Evolutionary conservation across 2,888 invertebrate genomes (phyloP).

Genomic region (Chloroclystis v-ata): DNA sequence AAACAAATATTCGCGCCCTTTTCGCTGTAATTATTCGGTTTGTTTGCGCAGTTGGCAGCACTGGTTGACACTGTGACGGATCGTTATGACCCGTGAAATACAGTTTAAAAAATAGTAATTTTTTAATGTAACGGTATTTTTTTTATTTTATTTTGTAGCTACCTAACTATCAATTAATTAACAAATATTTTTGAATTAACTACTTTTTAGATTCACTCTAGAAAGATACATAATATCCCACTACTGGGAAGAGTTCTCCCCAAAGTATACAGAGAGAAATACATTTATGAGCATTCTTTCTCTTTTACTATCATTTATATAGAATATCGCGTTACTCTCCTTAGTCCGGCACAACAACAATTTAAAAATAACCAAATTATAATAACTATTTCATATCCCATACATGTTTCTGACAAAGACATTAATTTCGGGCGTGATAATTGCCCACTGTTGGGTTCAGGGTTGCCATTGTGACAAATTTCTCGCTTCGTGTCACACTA

Average conservation of each 20-base stretch:
- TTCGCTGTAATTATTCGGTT: slow-evolving; percentile 40
- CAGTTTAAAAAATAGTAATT: slow-evolving; percentile 12
- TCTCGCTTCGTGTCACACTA: slow-evolving; percentile 66
- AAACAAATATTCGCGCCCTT: slow-evolving; percentile 67
- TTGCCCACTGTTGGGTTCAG: slow-evolving; percentile 44
- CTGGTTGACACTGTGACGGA: slow-evolving; percentile 56
- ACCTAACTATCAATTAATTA: too few species aligned
- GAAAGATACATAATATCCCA: too few species aligned
- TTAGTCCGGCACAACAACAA: too few species aligned
- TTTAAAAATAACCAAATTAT: too few species aligned
- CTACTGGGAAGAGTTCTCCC: too few species aligned
- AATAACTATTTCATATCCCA: neutral
- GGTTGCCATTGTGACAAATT: slow-evolving; percentile 64
- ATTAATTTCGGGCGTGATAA: slow-evolving; percentile 69
- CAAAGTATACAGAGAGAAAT: too few species aligned
- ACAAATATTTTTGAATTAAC: too few species aligned
- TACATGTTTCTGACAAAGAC: slow-evolving; percentile 59
- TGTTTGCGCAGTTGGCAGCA: slow-evolving; percentile 68
- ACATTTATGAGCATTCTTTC: too few species aligned
- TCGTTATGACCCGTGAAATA: slow-evolving; percentile 37
- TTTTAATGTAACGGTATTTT: neutral
- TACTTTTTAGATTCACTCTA: too few species aligned
- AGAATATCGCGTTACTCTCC: too few species aligned
- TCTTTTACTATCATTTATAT: too few species aligned
- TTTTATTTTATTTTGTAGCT: too few species aligned